phyloP scores from a whole-genome alignment of 1,140 invertebrate genomes.

The Nebria ingens region DNA sequence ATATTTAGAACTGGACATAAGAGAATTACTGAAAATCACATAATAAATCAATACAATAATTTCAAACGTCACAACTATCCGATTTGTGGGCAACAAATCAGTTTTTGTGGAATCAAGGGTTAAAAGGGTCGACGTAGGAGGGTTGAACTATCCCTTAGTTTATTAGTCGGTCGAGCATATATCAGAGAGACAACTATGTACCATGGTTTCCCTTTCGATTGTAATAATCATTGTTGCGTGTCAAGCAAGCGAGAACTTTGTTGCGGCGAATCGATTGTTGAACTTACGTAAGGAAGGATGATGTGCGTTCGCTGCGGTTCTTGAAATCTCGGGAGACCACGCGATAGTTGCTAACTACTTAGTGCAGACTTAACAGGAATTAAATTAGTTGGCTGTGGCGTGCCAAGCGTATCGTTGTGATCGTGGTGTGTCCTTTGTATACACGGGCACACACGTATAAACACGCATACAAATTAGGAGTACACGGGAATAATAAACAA shows the following conservation, averaged over 20 bases:
- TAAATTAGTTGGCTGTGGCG: conserved; percentile 4
- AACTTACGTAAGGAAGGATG: background rate
- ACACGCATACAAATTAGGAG: background rate
- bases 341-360: conserved; percentile 8
- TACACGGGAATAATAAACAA: no score
- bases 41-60: no score
- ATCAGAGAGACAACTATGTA: no score
- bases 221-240: background rate
- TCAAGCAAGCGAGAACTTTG: background rate
- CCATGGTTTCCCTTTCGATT: no score
- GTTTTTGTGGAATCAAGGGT: no score
- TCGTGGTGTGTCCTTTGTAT: conserved; percentile 1
- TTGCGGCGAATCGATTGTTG: conserved; percentile 3
- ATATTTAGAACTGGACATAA: no score
- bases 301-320: background rate
- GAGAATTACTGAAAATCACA: no score
- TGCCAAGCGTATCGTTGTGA: background rate
- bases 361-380: conserved; percentile 9
- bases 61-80: no score
- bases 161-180: no score
- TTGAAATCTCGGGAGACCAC: background rate
- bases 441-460: background rate
- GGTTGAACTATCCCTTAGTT: no score
- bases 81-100: no score
- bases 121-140: no score